phyloP scores from a whole-genome alignment of 2,113 vertebrate species.

The Centrocercus urophasianus region DNA sequence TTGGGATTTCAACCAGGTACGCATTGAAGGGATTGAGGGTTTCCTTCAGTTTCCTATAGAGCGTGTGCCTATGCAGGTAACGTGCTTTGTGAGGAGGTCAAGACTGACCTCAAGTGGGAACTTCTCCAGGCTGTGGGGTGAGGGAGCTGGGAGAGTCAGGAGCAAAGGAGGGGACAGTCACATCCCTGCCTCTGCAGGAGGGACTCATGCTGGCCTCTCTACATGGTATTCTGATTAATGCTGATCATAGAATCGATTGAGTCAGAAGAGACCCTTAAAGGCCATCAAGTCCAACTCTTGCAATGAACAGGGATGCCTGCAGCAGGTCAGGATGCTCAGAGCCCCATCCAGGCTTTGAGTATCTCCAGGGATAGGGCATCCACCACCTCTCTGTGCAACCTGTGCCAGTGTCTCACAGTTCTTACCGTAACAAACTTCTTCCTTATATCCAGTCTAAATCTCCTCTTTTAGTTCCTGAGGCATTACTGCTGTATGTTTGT shows the following conservation, averaged over 20 bases:
- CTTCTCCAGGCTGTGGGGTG: not conserved
- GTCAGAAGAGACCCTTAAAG: too few species aligned
- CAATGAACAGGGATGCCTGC: too few species aligned
- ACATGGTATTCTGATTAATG: not conserved
- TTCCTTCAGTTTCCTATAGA: not conserved
- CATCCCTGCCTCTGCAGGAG: not conserved
- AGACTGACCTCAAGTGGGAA: not conserved
- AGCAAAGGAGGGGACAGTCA: not conserved
- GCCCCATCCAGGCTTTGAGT: too few species aligned
- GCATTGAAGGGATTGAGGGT: not conserved
- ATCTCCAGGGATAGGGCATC: not conserved
- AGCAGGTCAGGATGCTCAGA: too few species aligned
- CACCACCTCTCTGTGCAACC: not conserved
- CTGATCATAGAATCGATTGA: too few species aligned
- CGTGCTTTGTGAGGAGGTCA: not conserved
- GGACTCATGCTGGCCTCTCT: not conserved
- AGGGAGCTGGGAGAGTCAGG: not conserved
- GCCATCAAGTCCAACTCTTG: too few species aligned
- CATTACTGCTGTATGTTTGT: rapidly evolving
- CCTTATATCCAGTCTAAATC: too few species aligned
- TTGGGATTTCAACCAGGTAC: not conserved
- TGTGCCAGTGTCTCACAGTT: too few species aligned
- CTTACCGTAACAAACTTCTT: too few species aligned
- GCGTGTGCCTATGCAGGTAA: not conserved
- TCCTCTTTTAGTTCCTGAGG: not conserved